A percentile compares a stretch with the other conserved stretches of the same genome.
These are phyloP conservation scores for Gavialis gangeticus DNA, from an alignment of 2,113 vertebrate genomes.

Conservation along the genomic window DNA sequence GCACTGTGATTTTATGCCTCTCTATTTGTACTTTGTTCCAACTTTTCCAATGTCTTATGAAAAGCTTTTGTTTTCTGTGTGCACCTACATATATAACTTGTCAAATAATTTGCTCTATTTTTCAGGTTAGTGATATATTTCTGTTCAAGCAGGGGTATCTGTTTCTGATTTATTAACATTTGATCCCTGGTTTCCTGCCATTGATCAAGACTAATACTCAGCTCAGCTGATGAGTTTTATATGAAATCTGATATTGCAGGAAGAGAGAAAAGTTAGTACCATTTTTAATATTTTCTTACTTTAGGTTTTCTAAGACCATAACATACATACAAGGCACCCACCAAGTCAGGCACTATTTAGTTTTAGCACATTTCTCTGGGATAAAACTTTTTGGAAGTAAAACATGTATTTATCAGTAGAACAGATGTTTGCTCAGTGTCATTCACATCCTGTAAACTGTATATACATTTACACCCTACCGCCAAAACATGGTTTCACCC, in stretches of 20 bases:
- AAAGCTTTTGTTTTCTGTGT: constrained; percentile 56
- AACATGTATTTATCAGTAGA: constrained; percentile 82
- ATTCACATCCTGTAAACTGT: constrained; percentile 83
- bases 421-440: constrained; percentile 86
- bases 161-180: constrained; percentile 96
- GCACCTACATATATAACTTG: constrained; percentile 68
- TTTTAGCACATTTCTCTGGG: constrained; percentile 47
- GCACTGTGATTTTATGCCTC: not conserved
- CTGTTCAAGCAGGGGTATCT: constrained; percentile 83
- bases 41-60: constrained; percentile 15
- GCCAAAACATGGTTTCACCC: constrained; percentile 85
- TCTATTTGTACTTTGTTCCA: constrained; percentile 25
- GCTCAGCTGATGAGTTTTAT: constrained; percentile 92
- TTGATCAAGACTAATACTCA: constrained; percentile 94
- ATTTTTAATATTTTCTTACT: constrained; percentile 78
- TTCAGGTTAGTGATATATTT: constrained; percentile 82
- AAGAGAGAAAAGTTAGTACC: constrained; percentile 78
- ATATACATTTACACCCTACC: constrained; percentile 86
- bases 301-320: constrained; percentile 53
- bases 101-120: constrained; percentile 82
- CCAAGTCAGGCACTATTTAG: constrained; percentile 30
- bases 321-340: constrained; percentile 19
- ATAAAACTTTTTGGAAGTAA: constrained; percentile 70
- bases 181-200: constrained; percentile 97
- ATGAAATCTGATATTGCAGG: constrained; percentile 90